Evolutionary conservation across 2,797 vertebrate genomes (phyloP), one percentile per base, ranked within the genome.

Genomic region (Dendrocincla fuliginosa): DNA sequence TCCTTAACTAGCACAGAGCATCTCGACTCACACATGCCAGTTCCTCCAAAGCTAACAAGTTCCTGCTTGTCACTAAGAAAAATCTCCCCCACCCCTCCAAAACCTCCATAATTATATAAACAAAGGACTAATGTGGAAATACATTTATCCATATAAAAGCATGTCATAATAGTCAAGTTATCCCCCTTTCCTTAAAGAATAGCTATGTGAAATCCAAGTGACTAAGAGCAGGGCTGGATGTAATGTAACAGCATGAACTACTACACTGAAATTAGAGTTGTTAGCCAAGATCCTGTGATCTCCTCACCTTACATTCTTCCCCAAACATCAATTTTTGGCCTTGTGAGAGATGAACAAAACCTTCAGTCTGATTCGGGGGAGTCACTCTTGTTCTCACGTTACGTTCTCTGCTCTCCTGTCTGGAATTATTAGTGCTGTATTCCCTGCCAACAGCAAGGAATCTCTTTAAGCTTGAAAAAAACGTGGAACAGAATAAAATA

Each of bases 401-500:
- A 90, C 28, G 0, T 90, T 79, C 86, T 52, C 42, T 39, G n/a
- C 83, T 94, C 76, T 86, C 46, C 80, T 74, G 63, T 63, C 81
- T 27, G 41, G 74, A 52, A 91, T 79, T 69, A 86, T 76, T 87
- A 84, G 52, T 35, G 55, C 52, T 67, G 70, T 37, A 55, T 69
- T 92, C 87, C 55, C 70, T 84, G 94, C 85, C 91, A 94, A 93
- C 37, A 90, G 73, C 74, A 82, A 81, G 63, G 74, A 95, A 91
- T 67, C 76, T 93, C 94, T 93, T 81, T 49, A 93, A 91, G 88
- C 67, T 61, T 91, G 69, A 69, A 89, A 85, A 93, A 89, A 81
- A 4, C 18, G 50, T 75, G 79, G 30, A 93, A 77, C 14, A 61
- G 61, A 87, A 71, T 52, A 35, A 67, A 89, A 71, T 44, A 23